Percentiles rank a stretch among this genome's conserved stretches.
phyloP scores from a whole-genome alignment of 1,140 invertebrate species.

The Tetranychus cinnabarinus region DNA sequence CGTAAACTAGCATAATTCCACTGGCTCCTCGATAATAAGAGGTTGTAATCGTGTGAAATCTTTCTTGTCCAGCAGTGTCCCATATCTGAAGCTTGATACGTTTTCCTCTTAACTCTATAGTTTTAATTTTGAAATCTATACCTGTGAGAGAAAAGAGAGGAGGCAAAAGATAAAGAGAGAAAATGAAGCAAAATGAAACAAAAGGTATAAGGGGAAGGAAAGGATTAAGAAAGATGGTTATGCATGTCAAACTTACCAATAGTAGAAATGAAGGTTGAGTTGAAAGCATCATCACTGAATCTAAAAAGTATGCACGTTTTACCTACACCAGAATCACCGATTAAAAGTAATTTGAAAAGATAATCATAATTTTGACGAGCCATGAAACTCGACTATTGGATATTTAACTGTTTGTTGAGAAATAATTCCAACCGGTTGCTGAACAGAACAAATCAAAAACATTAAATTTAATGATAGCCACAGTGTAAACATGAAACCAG shows the following conservation, averaged over 20 bases:
- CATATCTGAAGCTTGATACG: slow-evolving; percentile 97
- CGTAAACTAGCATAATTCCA: slow-evolving; percentile 30
- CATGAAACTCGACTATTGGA: background rate
- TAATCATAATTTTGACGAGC: slow-evolving; percentile 40
- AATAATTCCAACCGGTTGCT: too few relatives aligned
- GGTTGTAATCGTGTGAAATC: slow-evolving; percentile 37
- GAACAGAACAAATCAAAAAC: too few relatives aligned
- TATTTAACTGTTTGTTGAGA: too few relatives aligned
- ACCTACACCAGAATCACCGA: slow-evolving; percentile 75
- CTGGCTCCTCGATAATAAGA: slow-evolving; percentile 35
- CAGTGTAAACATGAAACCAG: too few relatives aligned
- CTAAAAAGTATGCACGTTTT: slow-evolving; percentile 84
- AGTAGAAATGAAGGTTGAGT: slow-evolving; percentile 93
- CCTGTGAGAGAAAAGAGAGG: slow-evolving; percentile 32
- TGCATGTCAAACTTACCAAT: slow-evolving; percentile 42
- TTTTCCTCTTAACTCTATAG: slow-evolving; percentile 88
- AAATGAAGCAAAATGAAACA: background rate
- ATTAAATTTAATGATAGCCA: too few relatives aligned
- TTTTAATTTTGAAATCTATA: slow-evolving; percentile 97
- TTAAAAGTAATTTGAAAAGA: slow-evolving; percentile 69
- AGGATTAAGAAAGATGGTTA: slow-evolving; percentile 11
- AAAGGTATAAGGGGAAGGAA: background rate
- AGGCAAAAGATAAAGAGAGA: background rate
- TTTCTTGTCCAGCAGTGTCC: slow-evolving; percentile 41
- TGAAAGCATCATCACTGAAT: slow-evolving; percentile 89